Evolutionary conservation across 2,113 vertebrate species (phyloP).

Genomic region (Haemorhous mexicanus): DNA sequence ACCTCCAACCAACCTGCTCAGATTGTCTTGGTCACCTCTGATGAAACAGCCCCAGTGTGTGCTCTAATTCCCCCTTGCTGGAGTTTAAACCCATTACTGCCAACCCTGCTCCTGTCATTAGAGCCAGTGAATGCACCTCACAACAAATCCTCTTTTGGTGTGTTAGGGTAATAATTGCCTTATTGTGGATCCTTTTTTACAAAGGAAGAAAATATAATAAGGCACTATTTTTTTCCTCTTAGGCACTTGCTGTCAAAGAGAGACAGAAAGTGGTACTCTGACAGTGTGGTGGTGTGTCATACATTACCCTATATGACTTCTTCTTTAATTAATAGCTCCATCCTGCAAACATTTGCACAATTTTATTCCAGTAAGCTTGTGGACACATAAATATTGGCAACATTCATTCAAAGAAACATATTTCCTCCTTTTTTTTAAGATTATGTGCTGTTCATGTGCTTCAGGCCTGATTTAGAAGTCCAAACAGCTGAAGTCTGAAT

Average conservation of each 20-base stretch:
- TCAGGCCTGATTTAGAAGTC: neutral
- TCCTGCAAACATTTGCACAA: neutral
- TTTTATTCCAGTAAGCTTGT: neutral
- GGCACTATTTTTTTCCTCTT: neutral
- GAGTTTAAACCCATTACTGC: neutral
- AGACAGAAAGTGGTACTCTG: neutral
- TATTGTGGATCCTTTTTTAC: neutral
- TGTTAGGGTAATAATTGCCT: neutral
- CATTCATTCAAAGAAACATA: neutral
- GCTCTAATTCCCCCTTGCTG: neutral
- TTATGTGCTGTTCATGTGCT: neutral
- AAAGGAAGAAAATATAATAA: neutral
- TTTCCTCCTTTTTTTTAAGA: neutral
- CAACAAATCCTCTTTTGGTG: neutral
- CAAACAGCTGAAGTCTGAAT: neutral
- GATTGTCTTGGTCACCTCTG: neutral
- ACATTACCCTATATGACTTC: neutral
- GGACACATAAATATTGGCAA: neutral
- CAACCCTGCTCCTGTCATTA: neutral
- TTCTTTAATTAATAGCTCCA: neutral
- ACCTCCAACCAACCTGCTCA: neutral
- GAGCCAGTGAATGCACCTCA: neutral
- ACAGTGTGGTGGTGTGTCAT: neutral
- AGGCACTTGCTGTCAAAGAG: neutral
- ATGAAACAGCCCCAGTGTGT: rapidly evolving